phyloP scores from a whole-genome alignment of 2,113 vertebrate genomes.

The Chlamydotis undulata region DNA sequence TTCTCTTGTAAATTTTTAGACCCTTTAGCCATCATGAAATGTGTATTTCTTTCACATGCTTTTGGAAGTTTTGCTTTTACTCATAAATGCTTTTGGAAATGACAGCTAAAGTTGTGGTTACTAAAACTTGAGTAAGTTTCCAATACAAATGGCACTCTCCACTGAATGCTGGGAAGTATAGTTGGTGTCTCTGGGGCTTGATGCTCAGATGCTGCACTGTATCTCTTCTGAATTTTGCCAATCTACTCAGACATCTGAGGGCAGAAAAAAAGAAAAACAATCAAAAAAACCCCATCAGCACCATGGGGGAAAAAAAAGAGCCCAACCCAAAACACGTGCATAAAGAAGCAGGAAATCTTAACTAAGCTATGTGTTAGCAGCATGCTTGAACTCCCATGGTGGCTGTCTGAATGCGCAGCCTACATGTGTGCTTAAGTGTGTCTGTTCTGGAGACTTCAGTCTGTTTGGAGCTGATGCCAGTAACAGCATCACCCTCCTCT shows the following conservation, averaged over 20 bases:
- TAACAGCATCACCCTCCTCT: not conserved
- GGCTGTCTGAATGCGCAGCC: not conserved
- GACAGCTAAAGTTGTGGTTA: not conserved
- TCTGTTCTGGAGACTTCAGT: not conserved
- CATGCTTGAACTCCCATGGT: not conserved
- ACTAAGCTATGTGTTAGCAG: not conserved
- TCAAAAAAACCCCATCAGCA: not conserved
- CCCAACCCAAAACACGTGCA: not conserved
- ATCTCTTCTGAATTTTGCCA: not conserved
- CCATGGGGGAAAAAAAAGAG: not conserved
- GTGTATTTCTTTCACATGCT: not conserved
- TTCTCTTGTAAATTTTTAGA: not conserved
- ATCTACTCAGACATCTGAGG: not conserved
- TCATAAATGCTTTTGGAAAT: not conserved
- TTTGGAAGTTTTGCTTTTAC: not conserved
- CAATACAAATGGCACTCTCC: not conserved
- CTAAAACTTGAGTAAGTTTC: not conserved
- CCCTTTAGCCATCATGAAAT: not conserved
- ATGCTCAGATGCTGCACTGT: not conserved
- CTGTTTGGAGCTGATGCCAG: not conserved
- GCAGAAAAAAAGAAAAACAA: not conserved
- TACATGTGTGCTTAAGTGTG: not conserved
- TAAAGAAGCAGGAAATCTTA: not conserved
- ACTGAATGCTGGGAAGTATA: not conserved
- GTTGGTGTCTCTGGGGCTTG: fast-evolving